A percentile compares a stretch with the other conserved stretches of the same genome.
Evolutionary conservation across 2,888 invertebrate genomes (phyloP).

Genomic region (Reticulitermes lucifugus): DNA sequence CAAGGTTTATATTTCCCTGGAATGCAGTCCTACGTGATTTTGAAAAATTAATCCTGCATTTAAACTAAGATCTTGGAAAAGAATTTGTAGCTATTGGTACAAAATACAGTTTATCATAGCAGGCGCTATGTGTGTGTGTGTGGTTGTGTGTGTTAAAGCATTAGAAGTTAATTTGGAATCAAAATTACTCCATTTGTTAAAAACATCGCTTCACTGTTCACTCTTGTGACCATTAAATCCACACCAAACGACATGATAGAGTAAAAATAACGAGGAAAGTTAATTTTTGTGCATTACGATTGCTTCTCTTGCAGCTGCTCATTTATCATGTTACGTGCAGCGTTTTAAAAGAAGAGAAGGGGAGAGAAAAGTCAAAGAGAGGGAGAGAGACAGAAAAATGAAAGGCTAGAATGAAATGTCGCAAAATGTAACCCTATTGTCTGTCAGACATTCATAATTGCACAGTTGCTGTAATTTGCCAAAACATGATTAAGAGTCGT

Average conservation of each 20-base stretch:
- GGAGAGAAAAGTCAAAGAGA: background rate
- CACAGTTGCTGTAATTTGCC: constrained; percentile 41
- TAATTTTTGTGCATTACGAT: constrained; percentile 42
- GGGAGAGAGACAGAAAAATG: constrained; percentile 9
- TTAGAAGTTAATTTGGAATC: constrained; percentile 4
- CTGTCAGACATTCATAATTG: constrained; percentile 42
- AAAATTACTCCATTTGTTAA: background rate
- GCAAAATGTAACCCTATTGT: constrained; percentile 42
- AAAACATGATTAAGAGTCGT: constrained; percentile 39
- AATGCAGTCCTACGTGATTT: no score
- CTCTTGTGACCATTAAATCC: constrained; percentile 19
- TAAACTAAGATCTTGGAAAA: no score
- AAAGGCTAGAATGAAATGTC: constrained; percentile 40
- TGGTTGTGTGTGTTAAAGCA: background rate
- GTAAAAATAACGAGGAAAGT: constrained; percentile 26
- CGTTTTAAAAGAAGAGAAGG: constrained; percentile 16
- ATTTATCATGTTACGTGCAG: constrained; percentile 36
- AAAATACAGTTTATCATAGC: background rate
- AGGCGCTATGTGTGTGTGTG: background rate
- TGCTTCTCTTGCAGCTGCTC: constrained; percentile 27
- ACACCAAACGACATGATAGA: constrained; percentile 16
- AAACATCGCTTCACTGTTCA: background rate
- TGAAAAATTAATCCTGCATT: no score
- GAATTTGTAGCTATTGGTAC: no score
- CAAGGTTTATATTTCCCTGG: no score